Conservation (phyloP, 2,113 vertebrate species). For the Euleptes europaea region DNA sequence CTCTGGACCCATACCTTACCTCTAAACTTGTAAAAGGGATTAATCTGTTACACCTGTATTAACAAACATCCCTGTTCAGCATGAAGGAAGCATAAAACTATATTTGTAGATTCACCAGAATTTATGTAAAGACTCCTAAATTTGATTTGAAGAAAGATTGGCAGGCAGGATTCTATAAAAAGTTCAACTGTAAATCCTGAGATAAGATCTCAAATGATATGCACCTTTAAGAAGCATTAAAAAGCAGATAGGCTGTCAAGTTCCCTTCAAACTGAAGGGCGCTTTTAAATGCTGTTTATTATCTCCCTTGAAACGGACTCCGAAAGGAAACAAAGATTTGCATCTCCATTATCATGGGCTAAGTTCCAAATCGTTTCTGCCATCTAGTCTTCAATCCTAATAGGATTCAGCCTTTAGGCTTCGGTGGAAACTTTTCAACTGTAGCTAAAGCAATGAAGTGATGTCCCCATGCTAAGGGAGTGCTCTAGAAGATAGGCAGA, state of each 20-base stretch:
- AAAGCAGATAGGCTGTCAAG: background rate
- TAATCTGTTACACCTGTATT: no score
- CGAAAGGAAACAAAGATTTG: background rate
- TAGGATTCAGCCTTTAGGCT: background rate
- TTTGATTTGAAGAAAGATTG: slow-evolving; percentile 41
- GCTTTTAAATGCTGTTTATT: background rate
- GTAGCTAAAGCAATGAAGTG: slow-evolving; percentile 18
- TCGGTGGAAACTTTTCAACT: slow-evolving; percentile 5
- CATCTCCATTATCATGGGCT: background rate
- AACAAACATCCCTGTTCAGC: no score
- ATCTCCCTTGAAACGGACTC: background rate
- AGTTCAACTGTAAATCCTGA: slow-evolving; percentile 26
- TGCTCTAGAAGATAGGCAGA: slow-evolving; percentile 6
- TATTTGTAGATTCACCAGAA: slow-evolving; percentile 40
- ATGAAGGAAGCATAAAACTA: slow-evolving; percentile 49
- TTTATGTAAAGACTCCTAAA: slow-evolving; percentile 35
- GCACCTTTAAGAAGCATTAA: slow-evolving; percentile 16
- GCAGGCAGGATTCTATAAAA: slow-evolving; percentile 22
- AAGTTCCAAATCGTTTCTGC: background rate
- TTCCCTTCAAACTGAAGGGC: background rate
- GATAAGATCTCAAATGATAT: slow-evolving; percentile 31
- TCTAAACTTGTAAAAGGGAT: no score
- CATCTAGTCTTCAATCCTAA: background rate
- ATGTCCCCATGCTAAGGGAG: background rate
- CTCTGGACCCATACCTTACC: no score